These are phyloP conservation scores for Pleuronectes platessa DNA, from an alignment of 2,113 vertebrate species.

Conservation along the genomic window DNA sequence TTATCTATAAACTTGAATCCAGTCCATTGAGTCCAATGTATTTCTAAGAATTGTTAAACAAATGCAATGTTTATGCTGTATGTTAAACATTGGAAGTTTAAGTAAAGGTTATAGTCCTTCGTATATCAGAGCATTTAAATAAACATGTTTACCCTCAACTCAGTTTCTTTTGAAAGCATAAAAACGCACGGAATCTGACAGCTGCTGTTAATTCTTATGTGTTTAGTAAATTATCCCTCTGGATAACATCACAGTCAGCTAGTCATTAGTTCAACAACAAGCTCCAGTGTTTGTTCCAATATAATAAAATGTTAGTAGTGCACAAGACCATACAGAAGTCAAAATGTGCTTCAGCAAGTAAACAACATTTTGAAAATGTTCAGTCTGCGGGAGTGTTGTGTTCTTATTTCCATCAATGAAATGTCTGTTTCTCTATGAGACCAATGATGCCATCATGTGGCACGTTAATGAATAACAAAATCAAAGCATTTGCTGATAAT, in stretches of 20 bases:
- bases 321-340: no score
- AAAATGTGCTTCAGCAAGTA: no score
- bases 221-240: background rate
- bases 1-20: no score
- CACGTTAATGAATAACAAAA: conserved; percentile 41
- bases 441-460: conserved; percentile 71
- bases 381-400: no score
- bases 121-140: background rate
- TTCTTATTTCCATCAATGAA: background rate
- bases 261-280: background rate
- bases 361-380: background rate
- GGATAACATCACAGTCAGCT: background rate
- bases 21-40: background rate
- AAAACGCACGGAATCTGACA: background rate
- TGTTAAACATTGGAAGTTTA: conserved; percentile 13
- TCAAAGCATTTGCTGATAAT: background rate
- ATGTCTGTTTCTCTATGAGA: conserved; percentile 1
- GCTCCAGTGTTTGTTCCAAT: background rate
- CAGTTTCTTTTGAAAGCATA: background rate
- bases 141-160: background rate
- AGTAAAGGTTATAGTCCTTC: background rate
- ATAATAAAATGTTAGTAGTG: background rate
- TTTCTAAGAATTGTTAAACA: conserved; percentile 16
- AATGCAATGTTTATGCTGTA: background rate
- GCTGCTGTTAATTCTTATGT: no score